Conservation (phyloP, 2,888 invertebrate species). For the Molanna angustata region DNA sequence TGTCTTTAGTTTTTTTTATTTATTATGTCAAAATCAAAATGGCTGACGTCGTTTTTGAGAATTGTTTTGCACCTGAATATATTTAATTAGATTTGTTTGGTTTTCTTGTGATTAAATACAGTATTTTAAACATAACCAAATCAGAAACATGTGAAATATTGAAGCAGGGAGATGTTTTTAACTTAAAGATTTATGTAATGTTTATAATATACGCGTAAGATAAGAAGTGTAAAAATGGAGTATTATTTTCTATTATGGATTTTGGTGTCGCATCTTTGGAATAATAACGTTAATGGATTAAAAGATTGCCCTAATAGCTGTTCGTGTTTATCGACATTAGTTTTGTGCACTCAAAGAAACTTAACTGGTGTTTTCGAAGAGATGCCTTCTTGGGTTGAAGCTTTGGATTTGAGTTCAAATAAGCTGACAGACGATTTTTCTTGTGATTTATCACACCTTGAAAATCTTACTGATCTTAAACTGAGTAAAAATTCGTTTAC, state of each 20-base stretch:
- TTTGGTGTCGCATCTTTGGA: slow-evolving; percentile 16
- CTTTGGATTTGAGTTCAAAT: slow-evolving; percentile 63
- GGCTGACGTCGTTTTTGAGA: slow-evolving; percentile 19
- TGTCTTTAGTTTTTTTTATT: no score
- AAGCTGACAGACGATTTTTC: slow-evolving; percentile 47
- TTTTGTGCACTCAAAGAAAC: slow-evolving; percentile 69
- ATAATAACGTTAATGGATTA: slow-evolving; percentile 7
- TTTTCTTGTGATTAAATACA: no score
- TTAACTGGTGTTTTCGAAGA: slow-evolving; percentile 65
- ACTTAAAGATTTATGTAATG: slow-evolving; percentile 6
- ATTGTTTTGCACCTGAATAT: slow-evolving; percentile 23
- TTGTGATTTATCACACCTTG: slow-evolving; percentile 43
- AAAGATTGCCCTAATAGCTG: slow-evolving; percentile 67
- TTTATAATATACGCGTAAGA: slow-evolving; percentile 10
- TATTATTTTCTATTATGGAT: slow-evolving; percentile 23
- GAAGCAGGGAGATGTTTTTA: no score
- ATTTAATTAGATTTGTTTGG: no score
- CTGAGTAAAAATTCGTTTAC: slow-evolving; percentile 58
- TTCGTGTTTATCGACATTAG: slow-evolving; percentile 68
- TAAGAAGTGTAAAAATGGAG: slow-evolving; percentile 28
- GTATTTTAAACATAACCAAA: no score
- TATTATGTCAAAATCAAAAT: slow-evolving; percentile 22
- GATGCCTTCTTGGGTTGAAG: slow-evolving; percentile 74
- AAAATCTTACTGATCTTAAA: slow-evolving; percentile 46
- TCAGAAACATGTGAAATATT: no score